A percentile compares a stretch with the other conserved stretches of the same genome.
phyloP scores from a whole-genome alignment of 1,140 invertebrate genomes.

The Lerema accius region DNA sequence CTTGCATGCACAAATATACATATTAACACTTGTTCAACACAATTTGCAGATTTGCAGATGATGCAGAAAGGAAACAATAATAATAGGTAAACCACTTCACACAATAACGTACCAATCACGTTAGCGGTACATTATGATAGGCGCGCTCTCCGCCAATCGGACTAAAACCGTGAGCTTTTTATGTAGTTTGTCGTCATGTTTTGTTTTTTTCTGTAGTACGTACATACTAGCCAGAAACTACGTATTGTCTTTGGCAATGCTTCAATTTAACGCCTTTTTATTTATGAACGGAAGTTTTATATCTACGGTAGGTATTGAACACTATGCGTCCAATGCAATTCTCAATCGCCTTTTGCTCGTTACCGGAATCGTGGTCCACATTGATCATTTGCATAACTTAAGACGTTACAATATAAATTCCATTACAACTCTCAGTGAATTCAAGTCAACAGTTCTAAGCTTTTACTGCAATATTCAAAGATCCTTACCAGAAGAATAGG shows the following conservation, averaged over 20 bases:
- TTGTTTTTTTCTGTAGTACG: neutral
- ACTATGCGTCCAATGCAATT: too few relatives aligned
- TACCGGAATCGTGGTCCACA: too few relatives aligned
- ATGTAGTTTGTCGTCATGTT: constrained; percentile 1
- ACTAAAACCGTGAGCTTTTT: neutral
- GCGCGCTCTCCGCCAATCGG: constrained; percentile 1
- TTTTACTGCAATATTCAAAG: too few relatives aligned
- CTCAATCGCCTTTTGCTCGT: too few relatives aligned
- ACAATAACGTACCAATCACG: neutral
- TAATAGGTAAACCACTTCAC: neutral
- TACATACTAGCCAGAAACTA: neutral
- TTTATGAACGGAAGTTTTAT: too few relatives aligned
- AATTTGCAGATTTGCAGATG: constrained; percentile 15
- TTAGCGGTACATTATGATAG: neutral
- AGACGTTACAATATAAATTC: too few relatives aligned
- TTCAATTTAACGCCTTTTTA: too few relatives aligned
- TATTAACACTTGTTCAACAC: constrained; percentile 24
- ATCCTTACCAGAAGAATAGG: too few relatives aligned
- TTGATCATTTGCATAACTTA: too few relatives aligned
- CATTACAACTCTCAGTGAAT: too few relatives aligned
- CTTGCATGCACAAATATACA: constrained; percentile 20
- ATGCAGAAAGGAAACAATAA: constrained; percentile 11
- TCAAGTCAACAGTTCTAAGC: too few relatives aligned
- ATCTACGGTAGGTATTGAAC: too few relatives aligned
- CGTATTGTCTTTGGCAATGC: neutral